A percentile compares a stretch with the other conserved stretches of the same genome.
These are phyloP conservation scores for Pantherophis alleghaniensis DNA, from an alignment of 2,797 vertebrate species.

Conservation along the genomic window DNA sequence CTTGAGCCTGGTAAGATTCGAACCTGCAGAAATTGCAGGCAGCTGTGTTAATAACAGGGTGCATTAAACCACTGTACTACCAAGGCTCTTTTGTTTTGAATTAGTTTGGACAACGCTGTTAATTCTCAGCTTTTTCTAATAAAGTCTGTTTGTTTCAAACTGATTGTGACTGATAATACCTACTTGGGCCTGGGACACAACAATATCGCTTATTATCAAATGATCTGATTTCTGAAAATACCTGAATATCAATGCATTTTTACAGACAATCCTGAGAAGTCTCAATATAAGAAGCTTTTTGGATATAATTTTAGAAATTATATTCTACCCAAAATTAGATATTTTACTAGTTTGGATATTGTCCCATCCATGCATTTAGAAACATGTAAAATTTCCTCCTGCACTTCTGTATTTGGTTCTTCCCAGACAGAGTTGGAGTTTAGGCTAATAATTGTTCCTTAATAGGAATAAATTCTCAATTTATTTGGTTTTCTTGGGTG, in stretches of 20 bases:
- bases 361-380: neutral
- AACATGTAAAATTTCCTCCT: neutral
- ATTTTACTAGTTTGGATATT: neutral
- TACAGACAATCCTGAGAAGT: neutral
- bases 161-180: too few species aligned
- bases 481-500: neutral
- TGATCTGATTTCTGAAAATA: conserved; percentile 1
- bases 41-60: too few species aligned
- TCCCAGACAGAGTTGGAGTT: neutral
- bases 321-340: neutral
- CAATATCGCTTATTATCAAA: neutral
- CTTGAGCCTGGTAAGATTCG: too few species aligned
- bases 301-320: neutral
- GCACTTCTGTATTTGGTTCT: neutral
- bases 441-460: neutral
- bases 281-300: neutral
- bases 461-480: neutral
- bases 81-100: too few species aligned
- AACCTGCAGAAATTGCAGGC: too few species aligned
- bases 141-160: too few species aligned
- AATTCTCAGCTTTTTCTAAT: too few species aligned
- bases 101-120: too few species aligned
- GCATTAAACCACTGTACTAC: too few species aligned
- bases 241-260: neutral
- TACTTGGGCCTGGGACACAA: too few species aligned